These are phyloP conservation scores for Neosalanx taihuensis DNA, from an alignment of 2,797 vertebrate species.

Conservation along the genomic window DNA sequence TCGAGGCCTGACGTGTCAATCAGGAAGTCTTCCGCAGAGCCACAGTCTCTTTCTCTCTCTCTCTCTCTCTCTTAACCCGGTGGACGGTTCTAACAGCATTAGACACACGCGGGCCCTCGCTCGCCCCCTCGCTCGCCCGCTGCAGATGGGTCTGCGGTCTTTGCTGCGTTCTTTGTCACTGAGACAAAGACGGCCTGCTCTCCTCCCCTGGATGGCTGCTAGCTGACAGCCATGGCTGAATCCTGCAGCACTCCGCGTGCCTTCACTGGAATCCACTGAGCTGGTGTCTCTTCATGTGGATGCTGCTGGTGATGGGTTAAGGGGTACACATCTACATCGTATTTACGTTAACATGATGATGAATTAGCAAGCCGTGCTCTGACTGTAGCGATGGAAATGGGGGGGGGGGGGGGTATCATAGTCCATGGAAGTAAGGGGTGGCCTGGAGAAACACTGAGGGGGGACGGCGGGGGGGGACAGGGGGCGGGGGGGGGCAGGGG, in stretches of 20 bases:
- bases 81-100: not conserved
- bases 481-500: constrained; percentile 18
- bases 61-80: not conserved
- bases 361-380: constrained; percentile 71
- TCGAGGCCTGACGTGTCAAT: constrained; percentile 13
- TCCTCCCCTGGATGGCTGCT: constrained; percentile 33
- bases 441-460: constrained; percentile 21
- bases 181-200: constrained; percentile 55
- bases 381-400: constrained; percentile 66
- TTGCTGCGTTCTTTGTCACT: constrained; percentile 51
- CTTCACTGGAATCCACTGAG: too few relatives aligned
- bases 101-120: constrained; percentile 21
- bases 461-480: constrained; percentile 1
- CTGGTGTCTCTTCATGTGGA: too few relatives aligned
- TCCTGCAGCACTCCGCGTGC: too few relatives aligned
- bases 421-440: constrained; percentile 58
- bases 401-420: constrained; percentile 55
- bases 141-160: constrained; percentile 53
- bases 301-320: too few relatives aligned
- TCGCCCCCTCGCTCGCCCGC: constrained; percentile 14
- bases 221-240: too few relatives aligned
- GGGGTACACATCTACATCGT: too few relatives aligned
- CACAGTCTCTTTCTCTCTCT: constrained; percentile 8
- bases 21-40: constrained; percentile 12
- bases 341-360: constrained; percentile 15